phyloP scores from a whole-genome alignment of 2,797 vertebrate genomes.

The Chromobotia macracanthus region DNA sequence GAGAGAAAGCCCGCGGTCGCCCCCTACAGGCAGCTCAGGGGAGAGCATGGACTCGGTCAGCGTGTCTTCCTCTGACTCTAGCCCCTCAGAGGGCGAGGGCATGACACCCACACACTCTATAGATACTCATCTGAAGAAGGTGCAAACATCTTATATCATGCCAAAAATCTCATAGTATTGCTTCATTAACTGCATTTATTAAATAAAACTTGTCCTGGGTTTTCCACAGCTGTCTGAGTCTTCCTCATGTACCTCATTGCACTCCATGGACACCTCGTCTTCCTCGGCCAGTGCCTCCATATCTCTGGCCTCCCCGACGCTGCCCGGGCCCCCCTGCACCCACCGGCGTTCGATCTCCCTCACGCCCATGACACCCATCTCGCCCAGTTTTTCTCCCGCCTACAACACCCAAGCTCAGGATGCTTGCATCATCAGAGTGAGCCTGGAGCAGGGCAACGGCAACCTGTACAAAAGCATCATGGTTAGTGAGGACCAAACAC shows the following conservation, averaged over 20 bases:
- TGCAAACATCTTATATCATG: conserved; percentile 56
- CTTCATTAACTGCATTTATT: background rate
- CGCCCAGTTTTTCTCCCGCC: conserved; percentile 73
- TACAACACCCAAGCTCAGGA: conserved; percentile 91
- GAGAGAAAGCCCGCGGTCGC: conserved; percentile 83
- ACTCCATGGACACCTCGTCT: conserved; percentile 84
- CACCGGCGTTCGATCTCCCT: conserved; percentile 78
- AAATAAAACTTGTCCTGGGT: conserved; percentile 13
- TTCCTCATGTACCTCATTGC: conserved; percentile 83
- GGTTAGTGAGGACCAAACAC: conserved; percentile 71
- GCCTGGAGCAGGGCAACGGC: conserved; percentile 83
- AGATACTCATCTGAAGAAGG: conserved; percentile 85
- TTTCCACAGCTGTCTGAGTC: conserved; percentile 81
- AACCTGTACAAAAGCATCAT: conserved; percentile 96
- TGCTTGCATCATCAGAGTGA: conserved; percentile 87
- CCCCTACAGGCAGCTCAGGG: conserved; percentile 86
- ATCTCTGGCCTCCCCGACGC: conserved; percentile 70
- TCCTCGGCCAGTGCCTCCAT: conserved; percentile 77
- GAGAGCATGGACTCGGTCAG: conserved; percentile 94
- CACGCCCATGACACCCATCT: conserved; percentile 72
- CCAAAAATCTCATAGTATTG: background rate
- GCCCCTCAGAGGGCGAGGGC: conserved; percentile 82
- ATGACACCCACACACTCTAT: conserved; percentile 74
- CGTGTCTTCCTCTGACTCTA: conserved; percentile 89
- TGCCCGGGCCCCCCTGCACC: conserved; percentile 68